Conservation (phyloP, 2,113 vertebrate species). For the Alouatta palliata region DNA sequence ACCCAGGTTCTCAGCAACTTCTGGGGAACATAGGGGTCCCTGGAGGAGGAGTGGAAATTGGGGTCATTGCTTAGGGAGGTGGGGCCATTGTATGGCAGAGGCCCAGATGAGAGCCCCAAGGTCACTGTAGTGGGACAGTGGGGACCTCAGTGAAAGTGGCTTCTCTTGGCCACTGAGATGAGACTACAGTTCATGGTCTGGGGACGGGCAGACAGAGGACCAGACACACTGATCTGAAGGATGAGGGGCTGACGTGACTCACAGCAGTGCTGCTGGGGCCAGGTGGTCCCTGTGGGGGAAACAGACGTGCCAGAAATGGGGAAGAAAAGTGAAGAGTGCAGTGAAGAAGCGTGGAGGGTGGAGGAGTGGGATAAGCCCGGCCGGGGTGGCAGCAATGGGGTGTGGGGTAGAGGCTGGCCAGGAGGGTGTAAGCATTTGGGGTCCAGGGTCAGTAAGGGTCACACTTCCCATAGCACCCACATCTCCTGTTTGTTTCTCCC, state of each 20-base stretch:
- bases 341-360: rapidly evolving
- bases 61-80: no score
- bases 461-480: constrained; percentile 92
- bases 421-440: not conserved
- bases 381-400: not conserved
- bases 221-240: not conserved
- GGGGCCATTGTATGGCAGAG: rapidly evolving
- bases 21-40: constrained; percentile 93
- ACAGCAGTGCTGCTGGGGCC: constrained; percentile 93
- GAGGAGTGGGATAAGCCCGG: not conserved
- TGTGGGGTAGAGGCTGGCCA: not conserved
- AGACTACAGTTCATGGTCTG: no score
- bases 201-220: no score
- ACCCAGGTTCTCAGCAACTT: constrained; percentile 92
- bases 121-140: no score
- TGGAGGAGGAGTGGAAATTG: constrained; percentile 57
- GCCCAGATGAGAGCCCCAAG: no score
- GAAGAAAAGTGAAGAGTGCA: not conserved
- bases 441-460: not conserved
- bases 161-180: no score
- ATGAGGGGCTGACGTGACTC: constrained; percentile 73
- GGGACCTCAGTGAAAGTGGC: no score
- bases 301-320: not conserved
- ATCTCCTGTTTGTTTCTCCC: constrained; percentile 93
- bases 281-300: constrained; percentile 88